Base-by-base conservation (phyloP, 1,140 invertebrate genomes). In the Papilio polyxenes region DNA sequence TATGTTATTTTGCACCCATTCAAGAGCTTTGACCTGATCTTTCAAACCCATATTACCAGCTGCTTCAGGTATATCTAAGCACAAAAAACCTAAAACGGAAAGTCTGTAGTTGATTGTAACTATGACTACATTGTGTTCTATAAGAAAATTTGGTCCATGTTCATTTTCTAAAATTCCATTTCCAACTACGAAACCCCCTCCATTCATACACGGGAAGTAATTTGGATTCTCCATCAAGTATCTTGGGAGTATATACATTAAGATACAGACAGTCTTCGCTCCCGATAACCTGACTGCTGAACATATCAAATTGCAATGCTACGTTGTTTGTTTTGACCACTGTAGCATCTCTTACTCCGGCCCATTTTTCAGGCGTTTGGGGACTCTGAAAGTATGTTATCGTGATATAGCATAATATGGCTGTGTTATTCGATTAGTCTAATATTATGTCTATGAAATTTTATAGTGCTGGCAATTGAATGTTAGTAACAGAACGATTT, bases 171-270 rank as follows among this genome's bases (percentile, higher is more conserved):
- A 69, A 8, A 85, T 89, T 13, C 94, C 95, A 51, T 94, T 95
- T 23, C 96, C 96, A 80, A 90, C 89, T 23, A 95, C 88, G 82
- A 97, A 97, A 11, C 95, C 95, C 15, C 97, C 97, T 0, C 97
- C 97, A n/a, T n/a, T n/a, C n/a, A n/a, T n/a, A n/a, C n/a, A 97
- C 96, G 1, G 97, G 95, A 85, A 95, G 94, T 49, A 84, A 62
- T 17, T 87, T 75, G 9, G 81, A 75, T 40, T 81, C n/a, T 51
- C 10, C n/a, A 23, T 80, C 23, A 17, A 75, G 75, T 1, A 83
- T 40, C 17, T 80, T 80, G 0, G 78, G 78, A n/a, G 87, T 89
- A 62, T 83, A 91, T 4, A 92, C 85, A 75, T 91, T 91, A 3
- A 92, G 85, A 72, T 90, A 90, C 0, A 92, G 87, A 78, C 91